Conservation (phyloP, 2,888 invertebrate species). For the Minunthozetes semirufus region DNA sequence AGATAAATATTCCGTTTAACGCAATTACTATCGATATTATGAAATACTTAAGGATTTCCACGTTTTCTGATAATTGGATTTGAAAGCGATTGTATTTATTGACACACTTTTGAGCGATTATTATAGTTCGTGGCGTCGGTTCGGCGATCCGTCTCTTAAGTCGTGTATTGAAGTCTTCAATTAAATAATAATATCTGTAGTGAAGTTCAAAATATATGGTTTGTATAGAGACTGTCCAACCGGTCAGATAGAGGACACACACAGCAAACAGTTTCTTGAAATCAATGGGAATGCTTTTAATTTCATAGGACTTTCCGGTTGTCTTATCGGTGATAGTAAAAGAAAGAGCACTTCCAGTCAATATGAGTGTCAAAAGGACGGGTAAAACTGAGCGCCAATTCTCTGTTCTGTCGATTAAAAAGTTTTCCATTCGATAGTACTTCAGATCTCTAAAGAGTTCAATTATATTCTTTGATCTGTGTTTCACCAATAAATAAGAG, state of each 20-base stretch:
- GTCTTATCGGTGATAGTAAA: not conserved
- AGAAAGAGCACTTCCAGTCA: not conserved
- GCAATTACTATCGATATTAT: not conserved
- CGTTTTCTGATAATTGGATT: not conserved
- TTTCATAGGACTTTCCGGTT: not conserved
- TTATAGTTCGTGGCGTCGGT: not conserved
- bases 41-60: not conserved
- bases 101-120: not conserved
- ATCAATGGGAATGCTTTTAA: not conserved
- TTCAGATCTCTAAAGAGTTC: not conserved
- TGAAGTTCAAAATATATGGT: not conserved
- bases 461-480: not conserved
- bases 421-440: not conserved
- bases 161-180: not conserved
- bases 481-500: not conserved
- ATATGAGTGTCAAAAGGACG: not conserved
- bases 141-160: not conserved
- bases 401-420: not conserved
- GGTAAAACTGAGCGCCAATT: not conserved
- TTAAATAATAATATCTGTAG: not conserved
- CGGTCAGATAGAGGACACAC: not conserved
- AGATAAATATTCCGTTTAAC: not conserved
- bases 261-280: not conserved
- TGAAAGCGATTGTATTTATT: not conserved
- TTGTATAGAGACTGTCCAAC: not conserved